Conservation (phyloP, 2,888 invertebrate species). For the Tetheella fluctuosa region DNA sequence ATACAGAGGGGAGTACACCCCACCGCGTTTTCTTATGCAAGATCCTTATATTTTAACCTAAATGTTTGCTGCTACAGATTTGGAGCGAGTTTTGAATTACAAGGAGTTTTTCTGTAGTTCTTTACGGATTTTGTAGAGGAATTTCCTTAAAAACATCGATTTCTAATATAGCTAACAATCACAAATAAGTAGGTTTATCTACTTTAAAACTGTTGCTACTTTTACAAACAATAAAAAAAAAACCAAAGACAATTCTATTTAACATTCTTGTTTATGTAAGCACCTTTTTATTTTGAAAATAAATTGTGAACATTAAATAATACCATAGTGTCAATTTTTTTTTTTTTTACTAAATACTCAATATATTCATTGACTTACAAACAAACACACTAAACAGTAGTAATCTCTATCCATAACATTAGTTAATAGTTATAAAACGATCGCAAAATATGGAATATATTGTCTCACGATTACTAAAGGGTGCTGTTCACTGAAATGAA, state of each 20-base stretch:
- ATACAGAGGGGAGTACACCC: conserved; percentile 72
- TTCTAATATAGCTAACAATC: not conserved
- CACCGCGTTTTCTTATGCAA: conserved; percentile 82
- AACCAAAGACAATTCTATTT: too few relatives aligned
- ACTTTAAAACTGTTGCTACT: too few relatives aligned
- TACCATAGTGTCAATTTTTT: too few relatives aligned
- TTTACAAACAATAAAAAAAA: too few relatives aligned
- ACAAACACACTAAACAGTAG: not conserved
- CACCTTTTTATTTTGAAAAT: too few relatives aligned
- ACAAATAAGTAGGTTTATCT: too few relatives aligned
- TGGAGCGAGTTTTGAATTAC: conserved; percentile 41
- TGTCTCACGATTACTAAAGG: not conserved
- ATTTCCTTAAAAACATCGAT: not conserved
- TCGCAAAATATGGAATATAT: not conserved
- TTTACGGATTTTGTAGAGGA: not conserved
- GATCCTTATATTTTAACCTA: conserved; percentile 81
- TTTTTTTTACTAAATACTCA: too few relatives aligned
- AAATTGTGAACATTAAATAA: too few relatives aligned
- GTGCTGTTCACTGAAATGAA: conserved; percentile 5
- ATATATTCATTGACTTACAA: too few relatives aligned
- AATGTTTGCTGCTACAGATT: conserved; percentile 33
- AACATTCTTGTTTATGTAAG: too few relatives aligned
- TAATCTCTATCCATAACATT: not conserved
- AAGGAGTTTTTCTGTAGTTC: conserved; percentile 28
- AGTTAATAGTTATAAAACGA: not conserved